These are phyloP conservation scores for Gadus chalcogrammus DNA, from an alignment of 2,113 vertebrate species.

Conservation along the genomic window DNA sequence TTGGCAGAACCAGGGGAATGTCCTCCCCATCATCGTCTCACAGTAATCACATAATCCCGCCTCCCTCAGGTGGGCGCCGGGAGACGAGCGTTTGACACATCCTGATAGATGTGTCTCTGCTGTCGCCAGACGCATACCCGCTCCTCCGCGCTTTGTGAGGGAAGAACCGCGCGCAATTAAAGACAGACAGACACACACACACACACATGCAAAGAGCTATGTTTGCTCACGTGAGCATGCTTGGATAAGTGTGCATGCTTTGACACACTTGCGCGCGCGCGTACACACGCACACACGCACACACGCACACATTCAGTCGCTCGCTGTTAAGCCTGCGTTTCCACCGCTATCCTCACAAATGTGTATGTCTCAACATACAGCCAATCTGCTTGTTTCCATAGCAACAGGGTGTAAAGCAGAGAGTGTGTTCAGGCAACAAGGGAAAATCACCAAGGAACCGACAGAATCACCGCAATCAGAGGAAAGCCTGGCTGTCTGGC, in stretches of 20 bases:
- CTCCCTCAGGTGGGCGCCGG: neutral
- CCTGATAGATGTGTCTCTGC: neutral
- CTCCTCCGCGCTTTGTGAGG: neutral
- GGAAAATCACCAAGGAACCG: constrained; percentile 22
- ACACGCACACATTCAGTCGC: constrained; percentile 4
- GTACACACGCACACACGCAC: constrained; percentile 11
- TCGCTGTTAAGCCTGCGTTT: constrained; percentile 3
- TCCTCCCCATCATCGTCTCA: neutral
- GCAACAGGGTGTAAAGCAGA: constrained; percentile 68
- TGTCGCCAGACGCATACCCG: neutral
- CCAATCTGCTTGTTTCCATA: constrained; percentile 74
- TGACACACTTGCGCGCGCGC: constrained; percentile 12
- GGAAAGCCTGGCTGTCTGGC: constrained; percentile 55
- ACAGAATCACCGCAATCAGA: constrained; percentile 49
- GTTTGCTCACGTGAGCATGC: neutral
- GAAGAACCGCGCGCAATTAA: neutral
- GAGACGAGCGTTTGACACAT: neutral
- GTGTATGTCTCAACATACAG: constrained; percentile 53
- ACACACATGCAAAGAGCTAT: neutral
- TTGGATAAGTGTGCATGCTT: neutral
- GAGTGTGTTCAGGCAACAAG: constrained; percentile 57
- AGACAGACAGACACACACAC: neutral
- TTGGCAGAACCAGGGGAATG: neutral
- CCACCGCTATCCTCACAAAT: constrained; percentile 49
- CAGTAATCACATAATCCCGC: constrained; percentile 3